Evolutionary conservation across 2,797 vertebrate genomes (phyloP).

Genomic region (Prionace glauca): DNA sequence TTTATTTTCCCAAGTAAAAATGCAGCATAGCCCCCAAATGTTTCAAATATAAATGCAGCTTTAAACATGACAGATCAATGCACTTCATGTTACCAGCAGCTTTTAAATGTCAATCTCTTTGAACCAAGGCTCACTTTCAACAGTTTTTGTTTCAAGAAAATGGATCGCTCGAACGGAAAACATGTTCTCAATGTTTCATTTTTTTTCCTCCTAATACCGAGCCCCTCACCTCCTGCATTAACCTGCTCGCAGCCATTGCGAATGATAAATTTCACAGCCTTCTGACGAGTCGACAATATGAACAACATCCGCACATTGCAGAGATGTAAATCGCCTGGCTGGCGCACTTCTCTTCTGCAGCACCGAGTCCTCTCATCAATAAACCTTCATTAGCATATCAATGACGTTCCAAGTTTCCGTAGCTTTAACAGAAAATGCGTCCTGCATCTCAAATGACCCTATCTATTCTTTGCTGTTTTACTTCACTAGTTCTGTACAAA

Average conservation of each 20-base stretch:
- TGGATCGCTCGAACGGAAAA: not conserved
- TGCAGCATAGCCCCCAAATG: not conserved
- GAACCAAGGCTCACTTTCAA: not conserved
- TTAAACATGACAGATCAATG: constrained; percentile 5
- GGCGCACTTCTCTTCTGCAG: constrained; percentile 38
- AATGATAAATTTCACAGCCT: constrained; percentile 39
- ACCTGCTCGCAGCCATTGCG: constrained; percentile 45
- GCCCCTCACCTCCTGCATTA: constrained; percentile 41
- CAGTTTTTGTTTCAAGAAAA: not conserved
- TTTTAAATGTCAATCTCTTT: not conserved
- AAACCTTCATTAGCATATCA: constrained; percentile 39
- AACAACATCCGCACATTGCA: constrained; percentile 38
- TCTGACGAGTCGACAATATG: constrained; percentile 38
- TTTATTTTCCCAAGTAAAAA: not conserved
- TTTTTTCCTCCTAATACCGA: not conserved
- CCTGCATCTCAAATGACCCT: constrained; percentile 39
- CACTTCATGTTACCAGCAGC: not conserved
- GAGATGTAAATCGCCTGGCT: constrained; percentile 25
- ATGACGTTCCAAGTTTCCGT: constrained; percentile 36
- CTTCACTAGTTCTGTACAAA: constrained; percentile 40
- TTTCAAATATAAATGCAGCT: not conserved
- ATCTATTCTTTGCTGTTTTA: constrained; percentile 34
- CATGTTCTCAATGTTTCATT: not conserved
- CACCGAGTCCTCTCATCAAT: constrained; percentile 17
- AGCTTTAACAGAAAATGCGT: constrained; percentile 37